Evolutionary conservation across 37 sponge, comb jelly and placozoan genomes (phyloP).

Genomic region (Lycopodina hypogea): DNA sequence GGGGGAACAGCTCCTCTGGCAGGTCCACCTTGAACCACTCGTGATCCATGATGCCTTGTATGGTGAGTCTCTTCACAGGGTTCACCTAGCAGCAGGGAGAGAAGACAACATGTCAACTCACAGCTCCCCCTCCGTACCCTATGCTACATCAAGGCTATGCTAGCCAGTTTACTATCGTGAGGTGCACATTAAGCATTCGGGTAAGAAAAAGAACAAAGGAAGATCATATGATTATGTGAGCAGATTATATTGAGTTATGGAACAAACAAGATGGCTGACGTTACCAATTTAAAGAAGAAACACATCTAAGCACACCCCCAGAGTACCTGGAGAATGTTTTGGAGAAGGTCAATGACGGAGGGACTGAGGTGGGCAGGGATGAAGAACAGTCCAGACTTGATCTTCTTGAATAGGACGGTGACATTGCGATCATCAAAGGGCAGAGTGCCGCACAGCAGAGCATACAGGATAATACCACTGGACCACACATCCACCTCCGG

Average conservation of each 20-base stretch:
- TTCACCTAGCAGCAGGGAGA: constrained; percentile 55
- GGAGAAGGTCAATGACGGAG: constrained; percentile 62
- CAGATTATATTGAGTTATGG: too few relatives aligned
- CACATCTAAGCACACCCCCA: too few relatives aligned
- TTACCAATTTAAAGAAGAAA: too few relatives aligned
- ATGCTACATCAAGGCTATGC: too few relatives aligned
- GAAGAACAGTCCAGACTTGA: constrained; percentile 79
- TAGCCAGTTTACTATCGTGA: too few relatives aligned
- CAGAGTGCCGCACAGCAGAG: constrained; percentile 87
- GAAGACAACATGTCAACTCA: neutral
- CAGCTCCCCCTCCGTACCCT: neutral
- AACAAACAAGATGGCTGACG: too few relatives aligned
- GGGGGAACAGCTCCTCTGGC: constrained; percentile 79
- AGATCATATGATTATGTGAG: too few relatives aligned
- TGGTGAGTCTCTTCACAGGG: constrained; percentile 81
- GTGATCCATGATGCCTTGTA: constrained; percentile 74
- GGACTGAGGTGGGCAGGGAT: constrained; percentile 74
- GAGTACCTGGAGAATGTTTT: constrained; percentile 82
- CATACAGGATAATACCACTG: constrained; percentile 94
- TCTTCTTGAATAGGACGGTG: constrained; percentile 86
- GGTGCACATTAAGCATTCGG: too few relatives aligned
- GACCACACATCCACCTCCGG: constrained; percentile 97
- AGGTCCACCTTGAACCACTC: constrained; percentile 75
- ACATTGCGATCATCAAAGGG: constrained; percentile 96
- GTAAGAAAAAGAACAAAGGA: too few relatives aligned